Evolutionary conservation across 2,888 invertebrate species (phyloP).

Genomic region (Plagodis dolabraria): DNA sequence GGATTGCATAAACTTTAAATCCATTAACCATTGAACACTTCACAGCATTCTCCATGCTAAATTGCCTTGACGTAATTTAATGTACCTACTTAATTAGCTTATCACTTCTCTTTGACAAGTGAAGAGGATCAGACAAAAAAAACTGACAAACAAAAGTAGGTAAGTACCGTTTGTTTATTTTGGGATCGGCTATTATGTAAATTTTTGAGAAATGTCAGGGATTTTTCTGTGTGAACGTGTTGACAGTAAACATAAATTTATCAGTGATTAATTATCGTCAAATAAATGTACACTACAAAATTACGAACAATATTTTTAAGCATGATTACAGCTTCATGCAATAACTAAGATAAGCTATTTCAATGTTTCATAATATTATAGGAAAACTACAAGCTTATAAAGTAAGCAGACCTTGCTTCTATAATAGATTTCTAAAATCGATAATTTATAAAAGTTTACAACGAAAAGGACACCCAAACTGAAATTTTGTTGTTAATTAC

Average conservation of each 20-base stretch:
- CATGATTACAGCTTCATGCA: no score
- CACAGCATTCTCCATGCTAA: slow-evolving; percentile 25
- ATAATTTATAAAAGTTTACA: no score
- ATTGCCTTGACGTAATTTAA: slow-evolving; percentile 32
- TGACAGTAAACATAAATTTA: slow-evolving; percentile 11
- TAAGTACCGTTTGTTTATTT: slow-evolving; percentile 6
- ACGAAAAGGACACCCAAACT: no score
- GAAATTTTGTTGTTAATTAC: no score
- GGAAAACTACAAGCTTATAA: no score
- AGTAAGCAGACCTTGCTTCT: no score
- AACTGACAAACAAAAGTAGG: slow-evolving; percentile 1
- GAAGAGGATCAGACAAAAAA: slow-evolving; percentile 11
- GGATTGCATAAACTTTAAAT: slow-evolving; percentile 24
- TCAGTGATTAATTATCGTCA: not conserved
- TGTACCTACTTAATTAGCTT: slow-evolving; percentile 27
- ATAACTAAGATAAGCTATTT: no score
- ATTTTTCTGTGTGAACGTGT: not conserved
- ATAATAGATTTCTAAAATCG: no score
- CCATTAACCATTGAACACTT: slow-evolving; percentile 36
- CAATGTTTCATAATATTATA: no score
- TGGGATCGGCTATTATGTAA: not conserved
- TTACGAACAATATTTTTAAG: no score
- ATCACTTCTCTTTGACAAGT: slow-evolving; percentile 20
- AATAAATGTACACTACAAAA: no score
- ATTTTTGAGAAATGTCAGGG: slow-evolving; percentile 13